phyloP scores from a whole-genome alignment of 92 coral and sea anemone genomes.

The Porites evermanni region DNA sequence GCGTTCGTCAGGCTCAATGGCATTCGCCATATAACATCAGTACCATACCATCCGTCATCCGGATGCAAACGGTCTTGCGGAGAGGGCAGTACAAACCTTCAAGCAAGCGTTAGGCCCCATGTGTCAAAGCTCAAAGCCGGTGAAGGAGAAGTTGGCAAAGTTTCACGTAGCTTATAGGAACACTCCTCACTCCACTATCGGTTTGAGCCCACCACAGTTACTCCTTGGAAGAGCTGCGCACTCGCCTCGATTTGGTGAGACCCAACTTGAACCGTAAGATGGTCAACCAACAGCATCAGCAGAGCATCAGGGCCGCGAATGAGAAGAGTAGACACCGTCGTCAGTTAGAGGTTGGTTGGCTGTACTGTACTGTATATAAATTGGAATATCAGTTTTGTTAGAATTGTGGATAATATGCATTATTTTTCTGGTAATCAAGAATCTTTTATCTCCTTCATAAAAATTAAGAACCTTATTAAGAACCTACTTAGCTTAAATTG shows the following conservation, averaged over 20 bases:
- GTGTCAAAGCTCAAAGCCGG: slow-evolving; percentile 14
- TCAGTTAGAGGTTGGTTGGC: background rate
- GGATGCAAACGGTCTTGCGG: slow-evolving; percentile 47
- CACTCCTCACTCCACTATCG: slow-evolving; percentile 35
- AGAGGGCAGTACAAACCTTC: slow-evolving; percentile 48
- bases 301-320: background rate
- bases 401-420: no score
- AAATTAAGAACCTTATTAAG: no score
- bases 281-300: slow-evolving; percentile 21
- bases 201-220: slow-evolving; percentile 19
- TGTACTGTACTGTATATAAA: no score
- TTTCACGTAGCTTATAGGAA: slow-evolving; percentile 10
- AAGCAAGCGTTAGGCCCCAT: slow-evolving; percentile 20
- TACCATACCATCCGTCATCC: slow-evolving; percentile 48
- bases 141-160: slow-evolving; percentile 12
- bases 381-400: no score
- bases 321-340: background rate
- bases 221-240: slow-evolving; percentile 31
- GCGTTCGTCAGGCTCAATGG: slow-evolving; percentile 26
- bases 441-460: no score
- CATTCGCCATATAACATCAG: slow-evolving; percentile 52
- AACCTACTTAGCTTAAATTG: no score
- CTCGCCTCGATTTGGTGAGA: slow-evolving; percentile 26
- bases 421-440: no score
- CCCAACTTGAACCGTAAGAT: slow-evolving; percentile 36